phyloP scores from a whole-genome alignment of 1,140 invertebrate species.

The Drosophila lacteicornis region DNA sequence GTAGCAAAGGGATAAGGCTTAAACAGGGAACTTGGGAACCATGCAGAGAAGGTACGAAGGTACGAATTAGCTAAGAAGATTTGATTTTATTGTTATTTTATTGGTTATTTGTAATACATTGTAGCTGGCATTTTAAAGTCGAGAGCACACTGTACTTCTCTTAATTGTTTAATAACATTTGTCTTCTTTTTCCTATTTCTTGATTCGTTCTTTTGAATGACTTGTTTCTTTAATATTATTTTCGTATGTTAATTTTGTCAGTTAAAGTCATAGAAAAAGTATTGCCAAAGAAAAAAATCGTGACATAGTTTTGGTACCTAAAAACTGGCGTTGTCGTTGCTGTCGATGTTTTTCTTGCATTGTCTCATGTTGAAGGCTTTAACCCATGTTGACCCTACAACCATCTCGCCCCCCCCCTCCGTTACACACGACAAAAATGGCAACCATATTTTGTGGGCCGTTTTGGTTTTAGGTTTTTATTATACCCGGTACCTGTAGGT shows the following conservation, averaged over 20 bases:
- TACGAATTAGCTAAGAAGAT: too few species aligned
- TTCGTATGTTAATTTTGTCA: constrained; percentile 43
- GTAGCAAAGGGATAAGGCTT: too few species aligned
- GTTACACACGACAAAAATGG: constrained; percentile 37
- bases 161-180: too few species aligned
- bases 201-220: constrained; percentile 22
- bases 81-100: not conserved
- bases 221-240: constrained; percentile 39
- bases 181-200: not conserved
- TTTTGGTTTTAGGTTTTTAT: not conserved
- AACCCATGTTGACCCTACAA: constrained; percentile 54
- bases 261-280: not conserved
- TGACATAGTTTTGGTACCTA: constrained; percentile 50
- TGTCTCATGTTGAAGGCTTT: constrained; percentile 43
- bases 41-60: too few species aligned
- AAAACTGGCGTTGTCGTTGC: constrained; percentile 33
- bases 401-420: constrained; percentile 9
- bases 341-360: not conserved
- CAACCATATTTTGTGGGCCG: constrained; percentile 9
- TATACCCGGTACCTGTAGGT: too few species aligned
- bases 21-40: too few species aligned
- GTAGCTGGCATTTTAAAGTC: too few species aligned
- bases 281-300: constrained; percentile 40
- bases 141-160: too few species aligned
- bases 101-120: not conserved